Evolutionary conservation across 2,113 vertebrate species (phyloP), one percentile per base, ranked within the genome.

Genomic region (Sinosuthora webbiana): DNA sequence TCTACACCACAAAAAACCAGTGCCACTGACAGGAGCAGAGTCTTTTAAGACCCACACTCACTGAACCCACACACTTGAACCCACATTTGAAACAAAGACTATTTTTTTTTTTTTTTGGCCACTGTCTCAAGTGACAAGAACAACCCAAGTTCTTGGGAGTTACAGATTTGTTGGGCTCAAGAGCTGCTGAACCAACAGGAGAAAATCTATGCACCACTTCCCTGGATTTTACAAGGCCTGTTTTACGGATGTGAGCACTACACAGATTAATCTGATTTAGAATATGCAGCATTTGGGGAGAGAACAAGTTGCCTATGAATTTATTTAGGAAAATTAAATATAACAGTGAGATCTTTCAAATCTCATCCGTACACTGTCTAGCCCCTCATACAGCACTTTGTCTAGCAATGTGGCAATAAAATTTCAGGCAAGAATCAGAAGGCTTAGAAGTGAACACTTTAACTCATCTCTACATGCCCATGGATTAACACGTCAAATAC

Each of bases 201-300:
- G 39, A 68, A 77, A 69, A 64, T n/a, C 67, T 57, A 37, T 3
- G 19, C 7, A 44, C 28, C 0, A 0, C 53, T 81, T 18, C 10
- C 27, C 6, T 4, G 53, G 16, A 27, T 33, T 85, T 45, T 22
- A 33, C n/a, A n/a, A 76, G 59, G 30, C 41, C 64, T 49, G 24
- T 9, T 39, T 28, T 3, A 45, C 5, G 28, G 78, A 33, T 62
- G 9, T 60, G 53, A 87, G 59, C 17, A n/a, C 31, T 22, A 55
- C 59, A 16, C 0, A 33, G 23, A 52, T 41, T 11, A 55, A 25
- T 41, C 3, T 0, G 2, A 59, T 75, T 55, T 44, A 50, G 70
- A 55, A 71, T 1, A 77, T 2, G 24, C 53, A 71, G n/a, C 78
- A 27, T 30, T 52, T 63, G 45, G 19, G 41, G 52, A 69, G 41